phyloP scores from a whole-genome alignment of 2,797 vertebrate genomes.

The Acanthurus lineatus region DNA sequence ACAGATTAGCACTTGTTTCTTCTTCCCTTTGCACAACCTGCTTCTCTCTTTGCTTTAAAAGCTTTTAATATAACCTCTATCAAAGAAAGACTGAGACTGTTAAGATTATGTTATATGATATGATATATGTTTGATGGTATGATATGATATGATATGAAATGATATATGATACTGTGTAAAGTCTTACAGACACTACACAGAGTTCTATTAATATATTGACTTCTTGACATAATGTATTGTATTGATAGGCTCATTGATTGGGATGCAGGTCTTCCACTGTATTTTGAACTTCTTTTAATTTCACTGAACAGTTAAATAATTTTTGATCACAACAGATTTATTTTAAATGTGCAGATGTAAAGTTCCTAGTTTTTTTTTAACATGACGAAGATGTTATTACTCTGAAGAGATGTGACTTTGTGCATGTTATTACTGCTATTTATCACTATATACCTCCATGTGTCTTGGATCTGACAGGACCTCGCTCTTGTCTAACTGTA shows the following conservation, averaged over 20 bases:
- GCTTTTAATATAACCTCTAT: constrained; percentile 60
- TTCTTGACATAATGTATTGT: constrained; percentile 50
- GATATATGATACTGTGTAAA: constrained; percentile 42
- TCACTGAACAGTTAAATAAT: constrained; percentile 38
- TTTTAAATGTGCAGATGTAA: constrained; percentile 51
- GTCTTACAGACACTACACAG: not conserved
- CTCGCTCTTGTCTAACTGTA: constrained; percentile 49
- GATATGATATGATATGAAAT: constrained; percentile 39
- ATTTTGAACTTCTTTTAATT: constrained; percentile 56
- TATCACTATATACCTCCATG: constrained; percentile 75
- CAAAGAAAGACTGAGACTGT: constrained; percentile 68
- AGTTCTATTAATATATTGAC: constrained; percentile 29
- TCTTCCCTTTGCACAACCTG: constrained; percentile 67
- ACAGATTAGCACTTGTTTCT: constrained; percentile 53
- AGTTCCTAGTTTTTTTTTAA: constrained; percentile 14
- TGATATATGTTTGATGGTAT: constrained; percentile 5
- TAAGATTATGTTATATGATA: constrained; percentile 43
- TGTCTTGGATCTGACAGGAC: constrained; percentile 66
- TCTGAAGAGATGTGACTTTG: constrained; percentile 57
- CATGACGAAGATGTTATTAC: constrained; percentile 48
- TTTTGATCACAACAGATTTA: constrained; percentile 53
- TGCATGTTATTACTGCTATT: constrained; percentile 77
- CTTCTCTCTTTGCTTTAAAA: constrained; percentile 49
- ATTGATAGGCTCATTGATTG: constrained; percentile 34
- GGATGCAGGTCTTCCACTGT: constrained; percentile 80